phyloP scores from a whole-genome alignment of 2,888 invertebrate species.

The Aphidius colemani region DNA sequence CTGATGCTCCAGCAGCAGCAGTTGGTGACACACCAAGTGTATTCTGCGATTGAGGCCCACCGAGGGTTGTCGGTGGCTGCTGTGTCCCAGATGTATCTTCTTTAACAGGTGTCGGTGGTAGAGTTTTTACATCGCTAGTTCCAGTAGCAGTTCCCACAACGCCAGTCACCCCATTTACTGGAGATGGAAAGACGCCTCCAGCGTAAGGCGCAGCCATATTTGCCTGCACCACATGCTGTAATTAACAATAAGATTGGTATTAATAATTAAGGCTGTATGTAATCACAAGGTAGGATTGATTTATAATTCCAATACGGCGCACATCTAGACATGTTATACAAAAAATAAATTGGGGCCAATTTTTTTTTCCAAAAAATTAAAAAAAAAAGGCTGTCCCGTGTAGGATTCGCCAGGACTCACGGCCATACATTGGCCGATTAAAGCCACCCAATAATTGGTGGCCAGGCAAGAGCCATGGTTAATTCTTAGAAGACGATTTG shows the following conservation, averaged over 20 bases:
- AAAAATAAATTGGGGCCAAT: too few species aligned
- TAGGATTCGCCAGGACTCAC: too few species aligned
- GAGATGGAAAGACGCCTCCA: constrained; percentile 66
- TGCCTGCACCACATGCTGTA: constrained; percentile 93
- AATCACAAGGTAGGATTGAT: too few species aligned
- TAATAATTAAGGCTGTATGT: background rate
- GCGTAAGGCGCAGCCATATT: constrained; percentile 79
- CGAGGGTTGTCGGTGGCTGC: constrained; percentile 54
- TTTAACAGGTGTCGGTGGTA: constrained; percentile 53
- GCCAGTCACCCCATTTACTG: constrained; percentile 62
- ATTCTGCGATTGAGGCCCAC: constrained; percentile 54
- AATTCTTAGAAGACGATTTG: too few species aligned
- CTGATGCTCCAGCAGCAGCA: constrained; percentile 51
- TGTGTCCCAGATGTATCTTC: constrained; percentile 53
- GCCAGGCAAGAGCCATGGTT: too few species aligned
- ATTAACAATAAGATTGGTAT: constrained; percentile 47
- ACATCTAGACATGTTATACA: too few species aligned
- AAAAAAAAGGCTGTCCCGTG: too few species aligned
- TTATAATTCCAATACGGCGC: too few species aligned
- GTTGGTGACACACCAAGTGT: constrained; percentile 48
- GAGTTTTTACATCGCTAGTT: constrained; percentile 61
- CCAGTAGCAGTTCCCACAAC: constrained; percentile 62
- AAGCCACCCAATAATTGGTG: too few species aligned
- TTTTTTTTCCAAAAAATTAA: too few species aligned
- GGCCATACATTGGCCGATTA: too few species aligned